A percentile compares a stretch with the other conserved stretches of the same genome.
Evolutionary conservation across 2,113 vertebrate genomes (phyloP).

Genomic region (Sebastes fasciatus): DNA sequence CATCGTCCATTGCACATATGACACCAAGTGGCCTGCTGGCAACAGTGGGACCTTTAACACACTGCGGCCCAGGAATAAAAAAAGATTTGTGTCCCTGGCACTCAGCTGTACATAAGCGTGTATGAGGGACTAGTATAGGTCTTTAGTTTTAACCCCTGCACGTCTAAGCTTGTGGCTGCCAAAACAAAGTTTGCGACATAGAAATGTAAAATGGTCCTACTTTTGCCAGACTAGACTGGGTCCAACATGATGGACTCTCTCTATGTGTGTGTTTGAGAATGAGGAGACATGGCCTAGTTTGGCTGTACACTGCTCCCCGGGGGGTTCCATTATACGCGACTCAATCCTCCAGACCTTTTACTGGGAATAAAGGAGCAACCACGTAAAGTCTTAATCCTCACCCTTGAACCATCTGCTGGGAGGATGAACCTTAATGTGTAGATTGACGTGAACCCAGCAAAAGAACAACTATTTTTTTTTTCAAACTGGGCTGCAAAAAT

Average conservation of each 20-base stretch:
- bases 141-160: slow-evolving; percentile 10
- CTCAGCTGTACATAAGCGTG: background rate
- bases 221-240: slow-evolving; percentile 25
- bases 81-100: slow-evolving; percentile 27
- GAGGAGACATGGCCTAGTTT: slow-evolving; percentile 62
- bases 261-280: slow-evolving; percentile 43
- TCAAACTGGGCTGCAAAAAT: background rate
- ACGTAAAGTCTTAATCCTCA: slow-evolving; percentile 72
- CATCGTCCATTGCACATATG: slow-evolving; percentile 47
- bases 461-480: background rate
- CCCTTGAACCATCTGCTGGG: slow-evolving; percentile 69
- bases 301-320: slow-evolving; percentile 39
- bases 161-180: background rate
- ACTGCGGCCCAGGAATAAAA: slow-evolving; percentile 37
- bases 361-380: slow-evolving; percentile 58
- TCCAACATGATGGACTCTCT: slow-evolving; percentile 37
- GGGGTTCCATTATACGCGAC: slow-evolving; percentile 62
- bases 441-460: slow-evolving; percentile 19
- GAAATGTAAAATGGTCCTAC: background rate
- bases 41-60: slow-evolving; percentile 47
- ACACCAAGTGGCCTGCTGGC: slow-evolving; percentile 57
- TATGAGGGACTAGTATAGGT: background rate
- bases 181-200: background rate
- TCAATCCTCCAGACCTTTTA: slow-evolving; percentile 64
- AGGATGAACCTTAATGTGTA: slow-evolving; percentile 39